Evolutionary conservation across 2,888 invertebrate species (phyloP).

Genomic region (Andrena camellia): DNA sequence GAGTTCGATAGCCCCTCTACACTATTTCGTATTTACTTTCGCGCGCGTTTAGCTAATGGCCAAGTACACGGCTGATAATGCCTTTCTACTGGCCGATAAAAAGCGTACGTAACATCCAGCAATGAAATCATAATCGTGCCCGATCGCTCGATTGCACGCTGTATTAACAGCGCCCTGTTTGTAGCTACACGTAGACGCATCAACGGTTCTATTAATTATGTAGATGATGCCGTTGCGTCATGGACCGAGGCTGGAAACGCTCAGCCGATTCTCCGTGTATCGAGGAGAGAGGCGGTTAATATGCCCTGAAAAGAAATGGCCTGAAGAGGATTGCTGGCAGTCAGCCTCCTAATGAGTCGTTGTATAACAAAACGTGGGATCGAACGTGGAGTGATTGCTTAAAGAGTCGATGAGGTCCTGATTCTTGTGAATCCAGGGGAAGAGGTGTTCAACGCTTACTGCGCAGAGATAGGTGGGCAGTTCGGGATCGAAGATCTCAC

Average conservation of each 20-base stretch:
- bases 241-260: slow-evolving; percentile 43
- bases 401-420: neutral
- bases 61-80: slow-evolving; percentile 50
- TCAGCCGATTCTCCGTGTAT: slow-evolving; percentile 45
- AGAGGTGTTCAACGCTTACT: neutral
- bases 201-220: slow-evolving; percentile 80
- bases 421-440: neutral
- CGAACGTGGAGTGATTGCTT: neutral
- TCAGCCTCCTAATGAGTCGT: slow-evolving; percentile 3
- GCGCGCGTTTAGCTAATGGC: slow-evolving; percentile 29
- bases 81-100: slow-evolving; percentile 61
- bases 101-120: slow-evolving; percentile 74
- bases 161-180: slow-evolving; percentile 80
- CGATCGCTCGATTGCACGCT: slow-evolving; percentile 73
- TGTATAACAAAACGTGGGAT: slow-evolving; percentile 15
- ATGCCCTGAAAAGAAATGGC: slow-evolving; percentile 23
- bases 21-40: slow-evolving; percentile 46
- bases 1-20: neutral
- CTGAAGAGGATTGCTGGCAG: neutral
- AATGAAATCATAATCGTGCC: slow-evolving; percentile 79
- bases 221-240: slow-evolving; percentile 68
- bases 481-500: too few relatives aligned
- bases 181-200: slow-evolving; percentile 76
- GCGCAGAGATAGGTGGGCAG: too few relatives aligned
- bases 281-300: slow-evolving; percentile 38